Conservation (phyloP, 2,888 invertebrate genomes). For the Nomada fucata region DNA sequence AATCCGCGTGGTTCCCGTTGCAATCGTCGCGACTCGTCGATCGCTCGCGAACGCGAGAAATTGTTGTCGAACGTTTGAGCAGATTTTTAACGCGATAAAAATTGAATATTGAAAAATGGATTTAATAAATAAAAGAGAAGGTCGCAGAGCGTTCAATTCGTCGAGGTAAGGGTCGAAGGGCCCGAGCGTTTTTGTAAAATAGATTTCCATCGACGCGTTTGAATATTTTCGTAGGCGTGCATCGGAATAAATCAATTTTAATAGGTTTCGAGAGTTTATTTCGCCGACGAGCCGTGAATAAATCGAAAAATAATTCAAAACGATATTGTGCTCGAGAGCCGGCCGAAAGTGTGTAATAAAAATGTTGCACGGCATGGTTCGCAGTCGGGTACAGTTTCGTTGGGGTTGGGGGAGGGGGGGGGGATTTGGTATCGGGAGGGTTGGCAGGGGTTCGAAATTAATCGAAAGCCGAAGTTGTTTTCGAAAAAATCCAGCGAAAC, state of each 20-base stretch:
- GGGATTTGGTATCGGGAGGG: no score
- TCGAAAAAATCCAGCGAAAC: background rate
- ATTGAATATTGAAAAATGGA: no score
- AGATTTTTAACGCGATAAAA: no score
- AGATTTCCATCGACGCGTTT: constrained; percentile 3
- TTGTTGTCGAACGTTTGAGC: no score
- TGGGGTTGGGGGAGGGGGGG: no score
- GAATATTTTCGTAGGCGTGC: constrained; percentile 13
- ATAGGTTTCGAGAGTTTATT: constrained; percentile 19
- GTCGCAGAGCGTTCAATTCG: no score
- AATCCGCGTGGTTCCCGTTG: background rate
- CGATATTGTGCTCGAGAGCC: background rate
- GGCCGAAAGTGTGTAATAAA: constrained; percentile 3
- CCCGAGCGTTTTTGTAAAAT: constrained; percentile 2
- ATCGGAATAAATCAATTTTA: constrained; percentile 31
- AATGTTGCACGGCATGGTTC: background rate
- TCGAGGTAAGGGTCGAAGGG: background rate
- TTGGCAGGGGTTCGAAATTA: background rate
- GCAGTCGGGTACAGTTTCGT: background rate
- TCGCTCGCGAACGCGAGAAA: no score
- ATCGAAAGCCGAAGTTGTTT: constrained; percentile 17
- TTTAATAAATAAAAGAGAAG: background rate
- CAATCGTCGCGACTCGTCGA: background rate
- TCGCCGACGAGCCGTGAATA: constrained; percentile 14
- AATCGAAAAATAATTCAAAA: constrained; percentile 29